Evolutionary conservation across 2,113 vertebrate species (phyloP).

Genomic region (Gasterosteus nipponicus): DNA sequence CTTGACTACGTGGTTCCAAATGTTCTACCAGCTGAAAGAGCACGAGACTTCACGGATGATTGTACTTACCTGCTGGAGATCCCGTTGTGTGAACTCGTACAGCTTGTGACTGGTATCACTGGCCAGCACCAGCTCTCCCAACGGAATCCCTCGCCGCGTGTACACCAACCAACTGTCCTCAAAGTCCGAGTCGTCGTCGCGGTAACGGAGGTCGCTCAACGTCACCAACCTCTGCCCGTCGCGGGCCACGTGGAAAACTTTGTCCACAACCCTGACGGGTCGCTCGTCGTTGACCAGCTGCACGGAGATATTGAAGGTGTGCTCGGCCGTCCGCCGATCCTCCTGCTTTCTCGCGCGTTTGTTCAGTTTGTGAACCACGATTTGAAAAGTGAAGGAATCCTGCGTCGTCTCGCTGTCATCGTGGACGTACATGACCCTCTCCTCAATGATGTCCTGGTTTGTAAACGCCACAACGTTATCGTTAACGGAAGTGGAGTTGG

Average conservation of each 20-base stretch:
- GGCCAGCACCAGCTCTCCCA: constrained; percentile 86
- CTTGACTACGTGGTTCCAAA: neutral
- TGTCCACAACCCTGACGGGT: constrained; percentile 85
- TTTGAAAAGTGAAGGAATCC: constrained; percentile 84
- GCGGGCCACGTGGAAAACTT: constrained; percentile 84
- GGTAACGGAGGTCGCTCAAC: constrained; percentile 84
- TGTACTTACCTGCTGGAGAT: constrained; percentile 76
- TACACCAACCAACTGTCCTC: constrained; percentile 88
- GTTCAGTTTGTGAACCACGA: constrained; percentile 58
- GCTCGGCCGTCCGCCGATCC: constrained; percentile 61
- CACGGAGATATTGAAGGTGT: constrained; percentile 84
- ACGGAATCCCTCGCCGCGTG: constrained; percentile 85
- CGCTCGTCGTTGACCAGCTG: constrained; percentile 90
- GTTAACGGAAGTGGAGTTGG: constrained; percentile 71
- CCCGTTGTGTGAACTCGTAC: constrained; percentile 87
- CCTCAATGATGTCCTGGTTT: constrained; percentile 81
- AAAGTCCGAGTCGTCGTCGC: constrained; percentile 88
- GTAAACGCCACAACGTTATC: constrained; percentile 81
- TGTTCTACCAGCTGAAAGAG: neutral
- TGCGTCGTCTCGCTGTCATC: constrained; percentile 86
- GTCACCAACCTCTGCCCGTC: constrained; percentile 86
- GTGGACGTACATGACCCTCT: constrained; percentile 86
- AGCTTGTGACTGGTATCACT: constrained; percentile 83
- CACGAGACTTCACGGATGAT: neutral
- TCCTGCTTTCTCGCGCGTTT: constrained; percentile 51